Percentiles rank a stretch among this genome's conserved stretches.
Evolutionary conservation across 2,888 invertebrate species (phyloP).

Genomic region (Leptopilina drosophilae): DNA sequence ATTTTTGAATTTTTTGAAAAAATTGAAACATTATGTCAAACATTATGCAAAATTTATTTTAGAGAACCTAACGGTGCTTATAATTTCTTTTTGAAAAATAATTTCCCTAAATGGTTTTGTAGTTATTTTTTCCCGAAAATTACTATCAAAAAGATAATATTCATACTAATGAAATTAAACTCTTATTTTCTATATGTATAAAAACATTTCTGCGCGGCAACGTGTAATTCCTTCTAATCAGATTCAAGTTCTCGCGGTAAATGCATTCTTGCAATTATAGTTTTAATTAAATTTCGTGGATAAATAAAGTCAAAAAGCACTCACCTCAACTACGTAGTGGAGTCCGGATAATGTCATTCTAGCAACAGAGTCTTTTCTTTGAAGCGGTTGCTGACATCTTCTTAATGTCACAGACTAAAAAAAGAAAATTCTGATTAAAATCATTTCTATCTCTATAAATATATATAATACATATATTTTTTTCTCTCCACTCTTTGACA

Average conservation of each 20-base stretch:
- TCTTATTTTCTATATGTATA: background rate
- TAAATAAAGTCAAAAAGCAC: slow-evolving; percentile 65
- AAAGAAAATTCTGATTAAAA: slow-evolving; percentile 49
- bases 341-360: slow-evolving; percentile 89
- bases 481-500: no score
- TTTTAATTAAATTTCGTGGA: background rate
- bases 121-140: no score
- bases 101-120: no score
- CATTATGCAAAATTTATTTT: no score
- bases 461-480: no score
- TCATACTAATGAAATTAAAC: no score
- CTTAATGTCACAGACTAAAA: slow-evolving; percentile 79
- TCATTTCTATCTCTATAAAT: background rate
- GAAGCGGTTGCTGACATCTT: slow-evolving; percentile 76
- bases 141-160: no score
- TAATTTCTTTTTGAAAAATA: no score
- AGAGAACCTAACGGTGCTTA: no score
- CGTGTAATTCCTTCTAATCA: slow-evolving; percentile 6
- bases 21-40: no score
- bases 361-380: slow-evolving; percentile 89
- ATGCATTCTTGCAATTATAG: background rate
- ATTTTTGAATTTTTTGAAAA: no score
- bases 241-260: slow-evolving; percentile 8
- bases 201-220: background rate
- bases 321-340: slow-evolving; percentile 88